A percentile compares a stretch with the other conserved stretches of the same genome.
phyloP scores from a whole-genome alignment of 2,113 vertebrate species.

The Ctenomys sociabilis region DNA sequence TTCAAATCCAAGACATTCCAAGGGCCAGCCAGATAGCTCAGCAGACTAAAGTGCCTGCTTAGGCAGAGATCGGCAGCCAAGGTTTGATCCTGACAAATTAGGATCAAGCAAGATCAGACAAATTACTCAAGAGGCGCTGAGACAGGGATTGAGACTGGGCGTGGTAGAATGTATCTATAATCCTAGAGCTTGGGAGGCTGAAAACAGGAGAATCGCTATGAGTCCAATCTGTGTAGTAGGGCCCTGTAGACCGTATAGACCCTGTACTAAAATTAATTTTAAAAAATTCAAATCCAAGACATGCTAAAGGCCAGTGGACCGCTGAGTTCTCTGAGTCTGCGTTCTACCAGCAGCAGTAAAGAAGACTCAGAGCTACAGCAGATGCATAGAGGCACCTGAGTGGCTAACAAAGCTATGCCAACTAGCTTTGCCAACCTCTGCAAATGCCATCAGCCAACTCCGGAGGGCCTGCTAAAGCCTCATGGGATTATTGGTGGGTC shows the following conservation, averaged over 20 bases:
- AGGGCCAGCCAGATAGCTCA: background rate
- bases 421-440: slow-evolving; percentile 39
- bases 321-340: background rate
- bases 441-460: slow-evolving; percentile 13
- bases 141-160: no score
- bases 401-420: background rate
- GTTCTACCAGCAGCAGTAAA: background rate
- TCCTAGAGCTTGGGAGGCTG: no score
- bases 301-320: slow-evolving; percentile 7
- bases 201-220: no score
- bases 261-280: no score
- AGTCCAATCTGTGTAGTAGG: no score
- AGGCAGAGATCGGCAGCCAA: no score
- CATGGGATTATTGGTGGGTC: background rate
- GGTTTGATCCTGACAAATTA: no score
- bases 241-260: no score
- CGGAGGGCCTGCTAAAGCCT: background rate
- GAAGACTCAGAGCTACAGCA: background rate
- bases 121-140: no score
- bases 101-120: no score
- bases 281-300: background rate
- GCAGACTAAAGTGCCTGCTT: no score
- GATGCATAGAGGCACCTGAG: background rate
- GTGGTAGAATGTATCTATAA: no score
- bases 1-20: slow-evolving; percentile 32